Base-by-base conservation (phyloP, 2,113 vertebrate species). In the Sprattus sprattus region DNA sequence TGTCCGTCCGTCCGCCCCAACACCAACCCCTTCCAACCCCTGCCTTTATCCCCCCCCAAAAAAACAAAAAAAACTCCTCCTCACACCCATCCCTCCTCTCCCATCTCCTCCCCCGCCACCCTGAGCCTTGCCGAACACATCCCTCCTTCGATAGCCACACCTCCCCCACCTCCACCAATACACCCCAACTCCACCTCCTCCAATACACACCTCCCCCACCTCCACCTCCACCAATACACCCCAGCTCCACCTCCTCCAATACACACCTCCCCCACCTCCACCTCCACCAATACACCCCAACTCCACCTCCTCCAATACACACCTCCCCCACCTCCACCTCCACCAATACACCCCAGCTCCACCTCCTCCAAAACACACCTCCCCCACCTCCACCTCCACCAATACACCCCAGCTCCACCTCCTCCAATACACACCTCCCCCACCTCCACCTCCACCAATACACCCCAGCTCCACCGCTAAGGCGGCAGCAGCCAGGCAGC, bases 401-500 rank as follows among this genome's bases (percentile, higher is more conserved):
- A 4, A 16, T 15, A 49, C 16, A 9, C 47, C 47, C 47, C 47
- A 46, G 47, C 57, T 64, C 57, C 18, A 8, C 32, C 9, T 28
- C 64, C 25, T 71, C 32, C 13, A 10, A 71, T 32, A 71, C 25
- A 13, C 25, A 28, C 28, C 25, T 3, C 2, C 54, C 22, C 54
- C 20, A 15, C 25, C 52, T 15, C 13, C 9, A 13, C 52, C 4
- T 64, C 54, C 54, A 57, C 54, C 15, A 4, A 16, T 15, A 49
- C 16, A 9, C 47, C 47, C 47, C 47, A 39, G 1, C 39, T 39
- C 39, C 39, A 2, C 39, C 11, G 87, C 82, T 89, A 86, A 89
- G 86, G 87, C 88, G 86, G 87, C 88, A 89, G 89, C 83, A 89
- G 85, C 81, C 50, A 75, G 86, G 87, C 90, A 90, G 89, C 90